Evolutionary conservation across 2,888 invertebrate genomes (phyloP), one percentile per base, ranked within the genome.

Genomic region (Baronia brevicornis): DNA sequence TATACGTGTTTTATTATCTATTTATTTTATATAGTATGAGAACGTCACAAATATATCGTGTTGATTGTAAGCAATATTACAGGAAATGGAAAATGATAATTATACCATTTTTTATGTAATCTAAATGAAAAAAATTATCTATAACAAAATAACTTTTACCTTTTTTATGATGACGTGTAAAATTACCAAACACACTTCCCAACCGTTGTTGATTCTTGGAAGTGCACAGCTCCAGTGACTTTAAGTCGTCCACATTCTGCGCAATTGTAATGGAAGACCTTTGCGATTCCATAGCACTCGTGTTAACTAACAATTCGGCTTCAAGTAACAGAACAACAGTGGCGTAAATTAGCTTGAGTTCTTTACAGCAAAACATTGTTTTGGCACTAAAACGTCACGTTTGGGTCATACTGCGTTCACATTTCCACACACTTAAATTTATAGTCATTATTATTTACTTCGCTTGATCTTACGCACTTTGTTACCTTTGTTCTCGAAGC

Each of bases 331-430:
- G 60, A 61, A 82, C 68, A 59, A 80, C 54, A 57, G 70, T 66
- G 39, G 73, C 77, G 51, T 79, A 82, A 61, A 82, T 66, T 71
- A 82, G 58, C 67, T 79, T 77, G 22, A 79, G 73, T 72, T 73
- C 73, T 72, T 68, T 74, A 72, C 73, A 72, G 72, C 70, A 77
- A 75, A 68, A 71, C 84, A 84, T 84, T 75, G 80, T 82, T 75
- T 77, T 79, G 79, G 73, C 75, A 80, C 82, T 68, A 51, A 44
- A 56, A 54, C 54, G 71, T 79, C 77, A 80, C 73, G 73, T 75
- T 66, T 59, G 72, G 48, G 50, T 51, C 34, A 52, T 48, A 44
- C 45, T 47, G 25, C 43, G 40, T 36, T 56, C 49, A 61, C 47
- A 44, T 45, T 35, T 39, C 39, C 56, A 51, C 42, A 50, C 61